phyloP scores from a whole-genome alignment of 1,140 invertebrate genomes.

The Vanessa atalanta region DNA sequence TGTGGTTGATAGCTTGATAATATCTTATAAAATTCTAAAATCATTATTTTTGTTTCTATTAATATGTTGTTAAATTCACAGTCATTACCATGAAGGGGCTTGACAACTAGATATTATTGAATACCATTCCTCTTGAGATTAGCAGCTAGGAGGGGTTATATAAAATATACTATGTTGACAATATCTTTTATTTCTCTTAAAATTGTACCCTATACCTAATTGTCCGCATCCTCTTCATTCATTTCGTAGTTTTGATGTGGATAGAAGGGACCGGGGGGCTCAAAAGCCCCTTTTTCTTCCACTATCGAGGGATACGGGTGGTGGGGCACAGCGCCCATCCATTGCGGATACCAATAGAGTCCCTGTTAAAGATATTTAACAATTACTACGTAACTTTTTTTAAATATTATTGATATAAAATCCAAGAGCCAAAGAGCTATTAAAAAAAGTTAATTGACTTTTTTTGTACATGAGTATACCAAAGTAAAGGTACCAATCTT shows the following conservation, averaged over 20 bases:
- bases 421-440: too few species aligned
- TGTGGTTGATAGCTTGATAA: too few species aligned
- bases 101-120: too few species aligned
- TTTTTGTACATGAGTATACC: too few species aligned
- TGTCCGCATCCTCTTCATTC: conserved; percentile 46
- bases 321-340: conserved; percentile 68
- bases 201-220: conserved; percentile 32
- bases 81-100: too few species aligned
- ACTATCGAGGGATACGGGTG: conserved; percentile 55
- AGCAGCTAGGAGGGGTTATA: too few species aligned
- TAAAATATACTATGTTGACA: neutral
- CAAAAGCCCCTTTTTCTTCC: conserved; percentile 47
- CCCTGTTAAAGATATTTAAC: conserved; percentile 47
- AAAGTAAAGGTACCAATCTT: too few species aligned
- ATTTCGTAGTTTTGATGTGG: conserved; percentile 65
- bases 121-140: too few species aligned
- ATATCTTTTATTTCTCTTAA: neutral
- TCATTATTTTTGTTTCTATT: neutral
- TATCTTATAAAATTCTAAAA: neutral
- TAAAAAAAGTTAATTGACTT: too few species aligned
- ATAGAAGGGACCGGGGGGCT: conserved; percentile 51
- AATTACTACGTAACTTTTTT: neutral
- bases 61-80: neutral
- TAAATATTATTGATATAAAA: too few species aligned
- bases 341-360: conserved; percentile 75